Evolutionary conservation across 2,797 vertebrate species (phyloP).

Genomic region (Falco cherrug): DNA sequence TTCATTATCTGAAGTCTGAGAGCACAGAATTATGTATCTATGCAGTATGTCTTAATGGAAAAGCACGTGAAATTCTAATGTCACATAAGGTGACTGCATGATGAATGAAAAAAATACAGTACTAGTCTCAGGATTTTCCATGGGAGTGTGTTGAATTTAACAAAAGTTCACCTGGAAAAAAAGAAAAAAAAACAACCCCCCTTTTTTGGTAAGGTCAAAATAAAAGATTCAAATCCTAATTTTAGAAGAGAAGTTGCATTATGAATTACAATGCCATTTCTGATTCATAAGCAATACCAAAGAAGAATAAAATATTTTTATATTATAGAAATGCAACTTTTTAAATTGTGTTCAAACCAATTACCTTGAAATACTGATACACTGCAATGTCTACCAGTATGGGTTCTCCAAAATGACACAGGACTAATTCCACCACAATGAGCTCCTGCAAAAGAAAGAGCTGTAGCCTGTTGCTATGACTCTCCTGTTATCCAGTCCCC

Average conservation of each 20-base stretch:
- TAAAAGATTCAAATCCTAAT: neutral
- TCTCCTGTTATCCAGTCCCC: neutral
- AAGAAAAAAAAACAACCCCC: no score
- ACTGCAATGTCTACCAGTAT: neutral
- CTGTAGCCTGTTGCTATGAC: neutral
- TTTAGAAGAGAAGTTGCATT: neutral
- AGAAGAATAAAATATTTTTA: neutral
- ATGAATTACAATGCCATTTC: neutral
- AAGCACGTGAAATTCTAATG: neutral
- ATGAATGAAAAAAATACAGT: neutral
- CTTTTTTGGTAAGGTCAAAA: neutral
- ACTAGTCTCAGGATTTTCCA: neutral
- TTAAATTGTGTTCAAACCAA: neutral
- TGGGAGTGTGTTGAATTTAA: neutral
- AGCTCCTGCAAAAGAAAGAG: neutral
- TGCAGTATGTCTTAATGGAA: neutral
- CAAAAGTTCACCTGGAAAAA: neutral
- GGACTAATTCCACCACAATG: neutral
- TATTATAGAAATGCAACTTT: neutral
- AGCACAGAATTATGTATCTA: neutral
- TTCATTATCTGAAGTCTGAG: constrained; percentile 41
- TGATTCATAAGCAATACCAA: neutral
- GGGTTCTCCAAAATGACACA: neutral
- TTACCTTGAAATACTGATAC: neutral
- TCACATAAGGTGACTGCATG: neutral